Evolutionary conservation across 1,140 invertebrate genomes (phyloP), one percentile per base, ranked within the genome.

Genomic region (Leptinotarsa lineolata): DNA sequence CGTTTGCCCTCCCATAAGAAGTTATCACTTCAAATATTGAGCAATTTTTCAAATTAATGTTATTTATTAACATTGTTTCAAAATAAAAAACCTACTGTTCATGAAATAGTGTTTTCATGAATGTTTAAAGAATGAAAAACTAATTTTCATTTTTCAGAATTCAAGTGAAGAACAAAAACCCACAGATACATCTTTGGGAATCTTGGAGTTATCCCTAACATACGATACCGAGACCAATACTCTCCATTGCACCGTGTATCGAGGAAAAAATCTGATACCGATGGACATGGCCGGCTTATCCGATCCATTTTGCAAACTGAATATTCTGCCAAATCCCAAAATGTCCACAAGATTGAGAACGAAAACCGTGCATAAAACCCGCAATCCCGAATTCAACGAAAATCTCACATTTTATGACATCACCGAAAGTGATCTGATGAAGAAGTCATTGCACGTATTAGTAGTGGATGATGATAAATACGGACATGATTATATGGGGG

Each of bases 321-420:
- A 96, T 83, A 89, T 97, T 58, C 84, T 96, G 68, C 94, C 94
- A 15, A 88, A 90, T 77, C 89, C 89, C 78, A 89, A 86, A 70
- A 74, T 75, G 84, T 92, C 91, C 18, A 94, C 91, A 74, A 90
- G 94, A 82, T 85, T 95, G 16, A 61, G 69, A 16, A 71, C 69
- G 16, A 71, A 71, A 71, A 71, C 69, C 11, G 69, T 71, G 93
- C 64, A 97, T 94, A 0, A 95, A 94, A 84, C 69, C 0, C 88
- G 95, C 77, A 95, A 97, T 86, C 96, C 96, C 0, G 94, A 97
- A 84, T 98, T 96, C 86, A 96, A 97, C 84, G 96, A 98, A 85
- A 94, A 92, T 0, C 84, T 97, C 6, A 93, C 94, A 64, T 97
- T 97, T 85, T 94, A 96, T 81, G 95, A 95, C 64, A 91, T 96